Conservation (phyloP, 2,797 vertebrate species). For the Xerus rutilus region DNA sequence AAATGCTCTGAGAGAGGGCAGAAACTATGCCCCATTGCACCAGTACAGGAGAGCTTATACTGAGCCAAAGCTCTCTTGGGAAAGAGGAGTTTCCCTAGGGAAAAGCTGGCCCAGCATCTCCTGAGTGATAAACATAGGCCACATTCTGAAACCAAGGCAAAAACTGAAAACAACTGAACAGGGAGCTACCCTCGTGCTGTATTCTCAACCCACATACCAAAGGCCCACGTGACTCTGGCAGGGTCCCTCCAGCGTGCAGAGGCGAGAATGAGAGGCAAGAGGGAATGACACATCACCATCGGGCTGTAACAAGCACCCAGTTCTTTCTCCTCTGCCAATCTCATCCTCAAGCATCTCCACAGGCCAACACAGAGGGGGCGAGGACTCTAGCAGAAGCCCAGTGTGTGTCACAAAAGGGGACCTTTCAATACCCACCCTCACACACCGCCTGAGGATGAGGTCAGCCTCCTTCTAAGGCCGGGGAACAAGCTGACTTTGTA, state of each 20-base stretch:
- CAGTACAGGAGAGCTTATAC: neutral
- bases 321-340: conserved; percentile 6
- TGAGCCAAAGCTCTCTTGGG: neutral
- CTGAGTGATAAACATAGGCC: neutral
- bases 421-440: conserved; percentile 36
- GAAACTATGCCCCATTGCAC: neutral
- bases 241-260: neutral
- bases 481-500: conserved; percentile 53
- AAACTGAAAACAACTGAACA: neutral
- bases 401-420: conserved; percentile 40
- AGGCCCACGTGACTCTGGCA: neutral
- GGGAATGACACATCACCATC: neutral
- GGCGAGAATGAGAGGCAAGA: neutral
- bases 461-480: conserved; percentile 43
- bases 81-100: neutral
- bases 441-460: conserved; percentile 51
- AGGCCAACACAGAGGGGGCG: neutral
- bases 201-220: neutral
- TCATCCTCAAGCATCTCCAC: neutral
- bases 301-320: neutral
- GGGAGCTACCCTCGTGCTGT: neutral
- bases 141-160: neutral
- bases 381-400: neutral
- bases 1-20: neutral
- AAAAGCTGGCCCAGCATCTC: neutral